Evolutionary conservation across 2,888 invertebrate genomes (phyloP), one percentile per base, ranked within the genome.

Genomic region (Andrena bucephala): DNA sequence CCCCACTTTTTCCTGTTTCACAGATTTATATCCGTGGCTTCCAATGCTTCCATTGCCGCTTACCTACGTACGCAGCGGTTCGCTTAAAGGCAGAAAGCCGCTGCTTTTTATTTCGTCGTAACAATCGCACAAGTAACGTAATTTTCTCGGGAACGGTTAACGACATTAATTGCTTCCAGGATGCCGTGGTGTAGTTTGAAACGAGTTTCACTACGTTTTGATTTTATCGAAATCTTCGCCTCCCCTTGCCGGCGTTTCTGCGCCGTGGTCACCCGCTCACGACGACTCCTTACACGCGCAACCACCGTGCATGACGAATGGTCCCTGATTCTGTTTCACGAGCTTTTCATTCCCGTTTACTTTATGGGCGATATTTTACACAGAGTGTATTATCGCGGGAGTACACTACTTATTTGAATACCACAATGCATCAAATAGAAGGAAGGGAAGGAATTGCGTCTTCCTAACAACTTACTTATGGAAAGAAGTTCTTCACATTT

Each of bases 161-260:
- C 16, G 52, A 52, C 52, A 59, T 68, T 79, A 79, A 79, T 72
- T 72, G 72, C 48, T 78, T 62, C 78, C 70, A 54, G 27, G 72
- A 72, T 62, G 66, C 60, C 16, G 78, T 24, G 48, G 36, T 57
- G 69, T 33, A 72, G 29, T 72, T 68, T 29, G 36, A 20, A 72
- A 50, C 36, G 52, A 68, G 68, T 69, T 83, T 33, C 68, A 13
- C 50, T 29, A 31, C 33, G 24, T 50, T 71, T 52, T 59, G 82
- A 72, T 83, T 68, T 81, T 81, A 81, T 83, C 76, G 29, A 74
- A 69, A 72, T 82, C 73, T 62, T 70, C 73, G 66, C n/a, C 36
- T 16, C 27, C 60, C 31, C 42, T 42, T 24, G 20, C 2, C 13
- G 24, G 27, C 50, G 71, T 65, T 83, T 75, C 83, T 84, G 68